Evolutionary conservation across 2,113 vertebrate species (phyloP).

Genomic region (Neoarius graeffei): DNA sequence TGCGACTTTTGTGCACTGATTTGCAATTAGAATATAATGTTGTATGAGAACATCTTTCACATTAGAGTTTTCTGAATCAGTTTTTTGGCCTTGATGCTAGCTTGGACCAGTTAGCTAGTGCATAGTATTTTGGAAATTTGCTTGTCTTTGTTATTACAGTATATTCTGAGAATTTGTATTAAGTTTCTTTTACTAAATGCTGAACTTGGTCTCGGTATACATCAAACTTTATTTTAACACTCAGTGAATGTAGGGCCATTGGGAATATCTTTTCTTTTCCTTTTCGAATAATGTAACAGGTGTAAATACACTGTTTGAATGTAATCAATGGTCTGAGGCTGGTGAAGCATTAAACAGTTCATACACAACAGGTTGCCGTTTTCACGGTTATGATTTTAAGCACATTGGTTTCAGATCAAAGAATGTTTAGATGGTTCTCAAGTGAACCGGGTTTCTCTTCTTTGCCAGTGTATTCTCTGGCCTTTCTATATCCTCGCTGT

Average conservation of each 20-base stretch:
- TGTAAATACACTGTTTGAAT: neutral
- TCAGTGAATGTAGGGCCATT: neutral
- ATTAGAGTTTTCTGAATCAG: neutral
- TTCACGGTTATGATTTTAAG: slow-evolving; percentile 18
- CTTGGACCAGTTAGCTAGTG: neutral
- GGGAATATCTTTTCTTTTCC: neutral
- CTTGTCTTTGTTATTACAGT: neutral
- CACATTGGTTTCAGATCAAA: slow-evolving; percentile 20
- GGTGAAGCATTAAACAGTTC: slow-evolving; percentile 12
- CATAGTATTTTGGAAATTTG: neutral
- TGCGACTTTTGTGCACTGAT: neutral
- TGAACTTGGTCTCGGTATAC: neutral
- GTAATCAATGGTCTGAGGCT: neutral
- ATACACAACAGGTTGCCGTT: slow-evolving; percentile 14
- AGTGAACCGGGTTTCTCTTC: slow-evolving; percentile 33
- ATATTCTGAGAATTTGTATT: neutral
- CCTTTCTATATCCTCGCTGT: slow-evolving; percentile 32
- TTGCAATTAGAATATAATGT: neutral
- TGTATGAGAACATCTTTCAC: neutral
- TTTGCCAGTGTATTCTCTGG: slow-evolving; percentile 28
- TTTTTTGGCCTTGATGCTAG: neutral
- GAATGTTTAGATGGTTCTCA: slow-evolving; percentile 25
- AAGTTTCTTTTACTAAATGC: neutral
- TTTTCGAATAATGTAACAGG: neutral
- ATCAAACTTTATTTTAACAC: neutral